Evolutionary conservation across 2,113 vertebrate species (phyloP), one percentile per base, ranked within the genome.

Genomic region (Argyrosomus japonicus): DNA sequence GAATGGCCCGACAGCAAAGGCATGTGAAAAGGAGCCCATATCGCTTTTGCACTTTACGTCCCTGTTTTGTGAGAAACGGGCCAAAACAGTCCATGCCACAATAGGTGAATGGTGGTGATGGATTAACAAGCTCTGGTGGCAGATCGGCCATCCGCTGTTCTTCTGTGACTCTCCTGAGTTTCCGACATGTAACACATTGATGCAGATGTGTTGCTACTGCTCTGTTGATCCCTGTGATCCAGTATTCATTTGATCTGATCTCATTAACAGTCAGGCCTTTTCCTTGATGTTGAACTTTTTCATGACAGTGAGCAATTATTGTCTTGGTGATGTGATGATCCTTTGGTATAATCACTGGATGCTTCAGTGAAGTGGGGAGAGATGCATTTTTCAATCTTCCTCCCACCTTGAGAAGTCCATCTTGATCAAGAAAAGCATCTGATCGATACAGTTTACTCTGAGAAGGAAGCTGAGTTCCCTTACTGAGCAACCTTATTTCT

Each of bases 31-130:
- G 53, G 0, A 85, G 75, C 2, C 85, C 70, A 13, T 88, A 88
- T 3, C 60, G 9, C 6, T 76, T 84, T 2, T 75, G 6, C 8
- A 9, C 47, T n/a, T 77, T 82, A 2, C 36, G 3, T 29, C 67
- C 67, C 60, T 86, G 63, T 18, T 76, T 84, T 0, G 72, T 85
- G 3, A 62, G 5, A 14, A 85, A 83, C 2, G 68, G 78, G 14
- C 82, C 75, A 23, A 89, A 82, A 12, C 75, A 87, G 48, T 77
- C 82, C 75, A 89, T 85, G 3, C 79, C 71, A 14, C 36, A 68
- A 14, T 32, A 73, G 0, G 79, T 69, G 3, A 87, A 83, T 0
- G 64, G 78, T 1, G 64, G 68, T 14, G 63, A 67, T 3, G 75
- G 54, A 3, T 81, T 45, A 3, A 73, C 12, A 7, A 54, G 18